A percentile compares a stretch with the other conserved stretches of the same genome.
These are phyloP conservation scores for Stegastes partitus DNA, from an alignment of 2,113 vertebrate species.

Conservation along the genomic window DNA sequence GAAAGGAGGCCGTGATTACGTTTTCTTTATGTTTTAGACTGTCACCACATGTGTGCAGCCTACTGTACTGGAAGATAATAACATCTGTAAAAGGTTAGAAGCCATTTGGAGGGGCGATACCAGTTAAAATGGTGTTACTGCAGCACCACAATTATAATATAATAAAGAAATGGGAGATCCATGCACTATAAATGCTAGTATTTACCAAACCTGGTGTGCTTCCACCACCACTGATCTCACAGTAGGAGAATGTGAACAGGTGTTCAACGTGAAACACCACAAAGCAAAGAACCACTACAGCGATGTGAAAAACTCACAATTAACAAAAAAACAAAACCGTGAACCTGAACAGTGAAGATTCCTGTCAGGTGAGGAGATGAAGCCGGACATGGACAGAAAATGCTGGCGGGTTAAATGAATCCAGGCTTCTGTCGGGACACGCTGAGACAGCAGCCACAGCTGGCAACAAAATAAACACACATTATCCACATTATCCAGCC, in stretches of 20 bases:
- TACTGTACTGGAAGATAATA: conserved; percentile 54
- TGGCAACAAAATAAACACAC: conserved; percentile 27
- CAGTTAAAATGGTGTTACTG: no score
- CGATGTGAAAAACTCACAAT: conserved; percentile 31
- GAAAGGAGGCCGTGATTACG: conserved; percentile 8
- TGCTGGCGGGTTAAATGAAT: conserved; percentile 18
- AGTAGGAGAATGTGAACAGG: conserved; percentile 36
- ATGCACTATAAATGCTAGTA: conserved; percentile 19
- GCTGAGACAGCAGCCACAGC: conserved; percentile 20
- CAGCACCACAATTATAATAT: neutral
- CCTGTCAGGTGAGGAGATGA: neutral
- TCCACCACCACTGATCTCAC: neutral
- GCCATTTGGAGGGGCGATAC: neutral
- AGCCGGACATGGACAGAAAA: conserved; percentile 20
- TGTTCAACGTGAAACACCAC: conserved; percentile 3
- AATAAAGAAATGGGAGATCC: neutral
- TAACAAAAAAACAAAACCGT: neutral
- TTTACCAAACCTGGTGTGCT: conserved; percentile 25
- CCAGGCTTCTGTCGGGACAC: conserved; percentile 40
- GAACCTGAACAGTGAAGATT: neutral
- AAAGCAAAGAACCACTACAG: conserved; percentile 12
- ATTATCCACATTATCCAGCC: conserved; percentile 14
- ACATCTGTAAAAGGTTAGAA: conserved; percentile 10
- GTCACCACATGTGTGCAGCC: conserved; percentile 15
- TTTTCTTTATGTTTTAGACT: conserved; percentile 21